Conservation (phyloP, 2,888 invertebrate genomes). For the Cloeon dipterum region DNA sequence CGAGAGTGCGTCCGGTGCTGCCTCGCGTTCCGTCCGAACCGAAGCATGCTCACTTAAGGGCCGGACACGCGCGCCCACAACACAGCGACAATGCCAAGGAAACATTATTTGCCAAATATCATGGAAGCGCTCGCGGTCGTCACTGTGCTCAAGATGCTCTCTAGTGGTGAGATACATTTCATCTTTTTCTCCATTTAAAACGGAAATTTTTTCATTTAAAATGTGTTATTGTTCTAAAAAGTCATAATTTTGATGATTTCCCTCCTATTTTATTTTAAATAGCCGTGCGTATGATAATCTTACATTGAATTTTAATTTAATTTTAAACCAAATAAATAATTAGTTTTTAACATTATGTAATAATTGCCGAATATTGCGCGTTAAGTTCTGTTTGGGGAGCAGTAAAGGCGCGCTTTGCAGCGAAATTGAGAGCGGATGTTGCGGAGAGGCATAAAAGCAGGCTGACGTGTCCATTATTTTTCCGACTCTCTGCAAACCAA, state of each 20-base stretch:
- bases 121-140: conserved; percentile 70
- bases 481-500: too few relatives aligned
- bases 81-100: conserved; percentile 37
- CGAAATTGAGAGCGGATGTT: too few relatives aligned
- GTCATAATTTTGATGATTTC: neutral
- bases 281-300: neutral
- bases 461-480: too few relatives aligned
- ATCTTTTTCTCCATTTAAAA: neutral
- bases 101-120: conserved; percentile 34
- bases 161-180: conserved; percentile 37
- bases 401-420: too few relatives aligned
- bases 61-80: conserved; percentile 3
- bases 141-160: conserved; percentile 58
- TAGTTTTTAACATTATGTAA: too few relatives aligned
- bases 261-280: neutral
- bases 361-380: too few relatives aligned
- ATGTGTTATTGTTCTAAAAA: neutral
- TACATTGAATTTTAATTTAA: too few relatives aligned
- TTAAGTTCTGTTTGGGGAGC: too few relatives aligned
- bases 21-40: neutral
- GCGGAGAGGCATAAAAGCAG: too few relatives aligned
- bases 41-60: conserved; percentile 3
- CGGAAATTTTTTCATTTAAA: neutral
- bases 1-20: too few relatives aligned
- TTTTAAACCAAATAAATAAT: too few relatives aligned